phyloP scores from a whole-genome alignment of 2,888 invertebrate species.

The Hemistola chrysoprasaria region DNA sequence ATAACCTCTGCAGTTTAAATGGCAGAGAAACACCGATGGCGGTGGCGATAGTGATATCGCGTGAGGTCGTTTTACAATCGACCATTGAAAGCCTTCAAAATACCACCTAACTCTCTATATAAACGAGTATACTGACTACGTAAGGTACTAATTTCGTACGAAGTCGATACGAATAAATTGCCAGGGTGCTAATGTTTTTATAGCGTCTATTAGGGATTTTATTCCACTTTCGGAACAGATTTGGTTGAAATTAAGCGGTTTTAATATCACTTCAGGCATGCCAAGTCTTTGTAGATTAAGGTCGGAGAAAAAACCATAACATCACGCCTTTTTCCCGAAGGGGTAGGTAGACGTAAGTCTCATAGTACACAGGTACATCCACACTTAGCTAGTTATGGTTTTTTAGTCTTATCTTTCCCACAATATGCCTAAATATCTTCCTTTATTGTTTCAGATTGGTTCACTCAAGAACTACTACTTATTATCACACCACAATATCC shows the following conservation, averaged over 20 bases:
- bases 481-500: slow-evolving; percentile 91
- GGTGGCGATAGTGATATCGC: slow-evolving; percentile 16
- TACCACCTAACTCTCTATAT: slow-evolving; percentile 20
- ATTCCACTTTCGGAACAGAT: slow-evolving; percentile 22
- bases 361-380: no score
- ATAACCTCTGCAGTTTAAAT: slow-evolving; percentile 14
- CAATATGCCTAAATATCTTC: slow-evolving; percentile 6
- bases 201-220: slow-evolving; percentile 37
- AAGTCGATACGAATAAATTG: slow-evolving; percentile 51
- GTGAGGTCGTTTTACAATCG: slow-evolving; percentile 39
- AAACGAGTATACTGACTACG: slow-evolving; percentile 22
- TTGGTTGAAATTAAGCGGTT: not conserved
- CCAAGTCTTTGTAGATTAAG: no score
- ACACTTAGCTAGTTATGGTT: no score
- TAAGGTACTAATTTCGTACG: slow-evolving; percentile 44
- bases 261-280: no score
- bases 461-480: slow-evolving; percentile 92
- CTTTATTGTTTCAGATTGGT: slow-evolving; percentile 90
- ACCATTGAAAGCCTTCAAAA: slow-evolving; percentile 36
- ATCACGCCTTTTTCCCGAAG: no score
- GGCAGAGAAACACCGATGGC: slow-evolving; percentile 19
- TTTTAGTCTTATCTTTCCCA: no score
- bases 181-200: slow-evolving; percentile 42
- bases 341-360: no score
- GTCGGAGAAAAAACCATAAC: no score